These are phyloP conservation scores for Drosophila anomalipes DNA, from an alignment of 2,888 invertebrate species.

Conservation along the genomic window DNA sequence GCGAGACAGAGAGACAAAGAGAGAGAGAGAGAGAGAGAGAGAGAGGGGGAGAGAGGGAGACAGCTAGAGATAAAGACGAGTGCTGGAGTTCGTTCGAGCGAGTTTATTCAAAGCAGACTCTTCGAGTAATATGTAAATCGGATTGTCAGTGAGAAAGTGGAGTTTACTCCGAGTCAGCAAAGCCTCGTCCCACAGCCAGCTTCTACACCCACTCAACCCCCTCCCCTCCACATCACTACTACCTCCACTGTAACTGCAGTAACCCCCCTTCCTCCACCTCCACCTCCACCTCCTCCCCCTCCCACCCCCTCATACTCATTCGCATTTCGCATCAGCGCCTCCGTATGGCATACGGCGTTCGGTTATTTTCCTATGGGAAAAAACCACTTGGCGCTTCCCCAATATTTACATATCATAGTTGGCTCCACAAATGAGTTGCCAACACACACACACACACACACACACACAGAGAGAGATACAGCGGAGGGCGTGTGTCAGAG, in stretches of 20 bases:
- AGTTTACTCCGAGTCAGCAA: slow-evolving; percentile 63
- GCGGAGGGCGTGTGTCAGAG: neutral
- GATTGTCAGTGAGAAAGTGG: slow-evolving; percentile 69
- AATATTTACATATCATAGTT: slow-evolving; percentile 73
- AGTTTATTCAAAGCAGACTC: slow-evolving; percentile 81
- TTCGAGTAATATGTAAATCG: slow-evolving; percentile 78
- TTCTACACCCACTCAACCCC: slow-evolving; percentile 24
- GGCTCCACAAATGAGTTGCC: slow-evolving; percentile 62
- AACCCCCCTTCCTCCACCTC: neutral
- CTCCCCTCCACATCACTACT: neutral
- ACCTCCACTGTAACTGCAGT: neutral
- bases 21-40: neutral
- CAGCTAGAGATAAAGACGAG: slow-evolving; percentile 40
- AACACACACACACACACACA: neutral
- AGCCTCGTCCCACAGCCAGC: slow-evolving; percentile 23
- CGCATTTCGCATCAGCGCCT: slow-evolving; percentile 65
- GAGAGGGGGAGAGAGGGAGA: neutral
- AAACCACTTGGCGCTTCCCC: slow-evolving; percentile 66
- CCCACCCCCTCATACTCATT: slow-evolving; percentile 9
- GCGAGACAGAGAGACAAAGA: neutral
- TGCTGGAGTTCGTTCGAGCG: slow-evolving; percentile 38
- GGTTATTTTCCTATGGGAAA: slow-evolving; percentile 65
- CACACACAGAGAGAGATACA: neutral
- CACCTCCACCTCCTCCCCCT: neutral
- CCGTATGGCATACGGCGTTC: slow-evolving; percentile 51